Conservation (phyloP, 2,888 invertebrate species). For the Philereme vetulata region DNA sequence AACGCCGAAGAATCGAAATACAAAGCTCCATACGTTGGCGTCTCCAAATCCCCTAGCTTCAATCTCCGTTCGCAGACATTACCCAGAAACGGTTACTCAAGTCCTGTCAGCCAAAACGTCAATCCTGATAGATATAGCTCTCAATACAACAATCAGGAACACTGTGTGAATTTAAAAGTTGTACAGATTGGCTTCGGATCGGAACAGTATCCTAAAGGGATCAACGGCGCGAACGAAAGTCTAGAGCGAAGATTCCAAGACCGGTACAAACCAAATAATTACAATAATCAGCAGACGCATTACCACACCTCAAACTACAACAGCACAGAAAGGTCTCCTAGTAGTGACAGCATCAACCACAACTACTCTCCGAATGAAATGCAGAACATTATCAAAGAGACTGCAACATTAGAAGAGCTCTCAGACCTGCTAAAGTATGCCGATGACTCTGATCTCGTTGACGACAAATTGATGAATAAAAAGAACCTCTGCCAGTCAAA, state of each 20-base stretch:
- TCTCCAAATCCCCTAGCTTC: constrained; percentile 77
- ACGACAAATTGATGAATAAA: constrained; percentile 78
- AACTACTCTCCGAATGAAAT: constrained; percentile 74
- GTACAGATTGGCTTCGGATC: constrained; percentile 85
- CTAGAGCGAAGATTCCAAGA: constrained; percentile 79
- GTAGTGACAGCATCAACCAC: constrained; percentile 75
- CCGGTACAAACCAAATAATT: constrained; percentile 75
- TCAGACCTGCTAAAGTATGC: constrained; percentile 89
- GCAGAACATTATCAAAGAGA: constrained; percentile 78
- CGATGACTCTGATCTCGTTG: constrained; percentile 87
- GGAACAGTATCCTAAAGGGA: constrained; percentile 84
- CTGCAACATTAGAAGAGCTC: constrained; percentile 87
- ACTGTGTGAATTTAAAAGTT: constrained; percentile 83
- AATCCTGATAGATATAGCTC: constrained; percentile 80
- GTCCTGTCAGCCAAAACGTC: constrained; percentile 67
- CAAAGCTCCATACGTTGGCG: constrained; percentile 67
- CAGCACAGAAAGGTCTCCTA: constrained; percentile 72
- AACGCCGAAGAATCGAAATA: constrained; percentile 75
- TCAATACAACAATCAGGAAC: constrained; percentile 80
- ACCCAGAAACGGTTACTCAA: constrained; percentile 87
- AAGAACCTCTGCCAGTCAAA: constrained; percentile 74
- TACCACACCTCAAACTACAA: constrained; percentile 74
- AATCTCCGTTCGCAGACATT: constrained; percentile 87
- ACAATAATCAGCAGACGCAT: constrained; percentile 64
- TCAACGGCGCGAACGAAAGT: constrained; percentile 74